A percentile compares a stretch with the other conserved stretches of the same genome.
Conservation (phyloP, 2,797 vertebrate genomes). For the Poecilia picta region DNA sequence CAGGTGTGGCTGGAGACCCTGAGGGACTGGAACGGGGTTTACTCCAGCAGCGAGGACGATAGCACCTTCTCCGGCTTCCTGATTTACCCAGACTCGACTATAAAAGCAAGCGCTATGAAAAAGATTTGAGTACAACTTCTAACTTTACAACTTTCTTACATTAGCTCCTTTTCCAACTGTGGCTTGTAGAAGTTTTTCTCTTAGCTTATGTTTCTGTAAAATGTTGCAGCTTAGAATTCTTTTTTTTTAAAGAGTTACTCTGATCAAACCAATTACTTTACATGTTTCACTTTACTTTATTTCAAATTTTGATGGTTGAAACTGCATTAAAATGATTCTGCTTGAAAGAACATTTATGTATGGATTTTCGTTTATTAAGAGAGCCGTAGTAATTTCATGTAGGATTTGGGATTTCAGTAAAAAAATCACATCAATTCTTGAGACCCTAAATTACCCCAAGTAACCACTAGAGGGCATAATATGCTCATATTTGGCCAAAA, state of each 20-base stretch:
- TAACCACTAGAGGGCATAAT: constrained; percentile 68
- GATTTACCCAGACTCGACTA: constrained; percentile 80
- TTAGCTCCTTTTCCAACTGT: background rate
- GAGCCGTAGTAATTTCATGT: constrained; percentile 16
- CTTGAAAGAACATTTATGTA: constrained; percentile 51
- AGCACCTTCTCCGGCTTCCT: constrained; percentile 94
- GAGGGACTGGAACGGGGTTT: constrained; percentile 94
- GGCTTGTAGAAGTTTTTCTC: constrained; percentile 36
- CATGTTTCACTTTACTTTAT: constrained; percentile 46
- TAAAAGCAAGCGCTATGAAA: constrained; percentile 24
- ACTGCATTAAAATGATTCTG: constrained; percentile 66
- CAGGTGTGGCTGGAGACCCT: constrained; percentile 95
- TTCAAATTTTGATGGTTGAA: constrained; percentile 38
- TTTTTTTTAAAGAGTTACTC: constrained; percentile 8
- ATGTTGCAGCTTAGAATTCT: constrained; percentile 23
- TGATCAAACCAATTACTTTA: constrained; percentile 50
- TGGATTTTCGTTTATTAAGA: background rate
- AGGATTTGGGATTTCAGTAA: constrained; percentile 17
- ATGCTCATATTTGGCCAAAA: constrained; percentile 33
- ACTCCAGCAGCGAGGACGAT: constrained; percentile 91
- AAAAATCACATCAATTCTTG: background rate
- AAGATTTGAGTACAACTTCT: constrained; percentile 40
- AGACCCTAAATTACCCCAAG: background rate
- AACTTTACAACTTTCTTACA: background rate
- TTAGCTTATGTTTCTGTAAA: constrained; percentile 33